Evolutionary conservation across 1,140 invertebrate species (phyloP), one percentile per base, ranked within the genome.

Genomic region (Orchesella cincta): DNA sequence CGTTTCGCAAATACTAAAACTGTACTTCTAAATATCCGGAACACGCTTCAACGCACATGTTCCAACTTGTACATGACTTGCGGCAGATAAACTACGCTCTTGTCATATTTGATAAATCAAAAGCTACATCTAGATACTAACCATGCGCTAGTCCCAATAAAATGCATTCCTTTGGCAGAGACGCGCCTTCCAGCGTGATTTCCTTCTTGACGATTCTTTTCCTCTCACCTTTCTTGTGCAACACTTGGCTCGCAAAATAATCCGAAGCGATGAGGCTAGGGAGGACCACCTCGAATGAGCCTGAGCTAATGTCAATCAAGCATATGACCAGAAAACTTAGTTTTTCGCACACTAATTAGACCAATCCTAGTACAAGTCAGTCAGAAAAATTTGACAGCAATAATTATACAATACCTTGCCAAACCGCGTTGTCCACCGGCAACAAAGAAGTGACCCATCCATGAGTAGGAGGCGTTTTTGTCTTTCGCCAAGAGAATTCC

Each of bases 171-270:
- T 26, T 84, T 86, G 0, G 90, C 90, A 28, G 88, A 88, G 0
- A 92, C 88, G n/a, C n/a, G 16, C 90, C 91, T 82, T 90, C 89
- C 14, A 92, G 82, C 36, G 85, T 84, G 2, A 93, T 91, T 83
- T 91, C 88, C 71, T 88, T 87, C n/a, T 82, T 91, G 88, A 26
- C 87, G 86, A 36, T n/a, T n/a, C n/a, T n/a, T 90, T 88, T 84
- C 93, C 92, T 74, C 88, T 85, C 88, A 93, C 90, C 71, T 90
- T 89, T 84, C 91, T 90, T 2, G 90, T 92, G 81, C n/a, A n/a
- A n/a, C 93, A 93, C 91, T 93, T 93, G 34, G 91, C 91, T 80
- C 90, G 87, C n/a, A 84, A 93, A 93, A 82, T 93, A 93, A 81
- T 92, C 91, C 81, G 90, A 91, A 80, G n/a, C n/a, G 90, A 91